Evolutionary conservation across 2,888 invertebrate genomes (phyloP), one percentile per base, ranked within the genome.

Genomic region (Oligia latruncula): DNA sequence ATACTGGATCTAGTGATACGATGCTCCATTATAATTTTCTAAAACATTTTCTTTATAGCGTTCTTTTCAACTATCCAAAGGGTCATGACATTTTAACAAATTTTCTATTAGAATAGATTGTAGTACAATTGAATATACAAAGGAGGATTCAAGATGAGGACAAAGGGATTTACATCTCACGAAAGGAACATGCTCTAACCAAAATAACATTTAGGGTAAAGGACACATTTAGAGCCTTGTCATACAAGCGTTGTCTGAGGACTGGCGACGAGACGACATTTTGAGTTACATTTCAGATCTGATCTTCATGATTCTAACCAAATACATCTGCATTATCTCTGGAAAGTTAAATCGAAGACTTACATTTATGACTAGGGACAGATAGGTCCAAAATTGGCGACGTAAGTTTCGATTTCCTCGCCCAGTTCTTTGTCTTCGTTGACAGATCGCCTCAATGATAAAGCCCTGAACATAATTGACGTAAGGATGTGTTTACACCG

Each of bases 401-500:
- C 52, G n/a, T 23, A 29, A 46, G 5, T 40, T 49, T 40, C 17
- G 3, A 29, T 52, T 73, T 60, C 20, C 23, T 74, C 13, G 29
- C 60, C 49, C 4, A 15, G 23, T 62, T 78, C 20, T 52, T 55
- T 35, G 23, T 40, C n/a, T 40, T 55, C 58, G 35, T n/a, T 49
- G 20, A 29, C 40, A 76, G 40, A 76, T 46, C 60, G 46, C 74
- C 80, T 68, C 1, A 66, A 76, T 62, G 77, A 65, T 65, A 75
- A 71, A 74, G 65, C 65, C 9, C 29, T 29, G 29, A 75, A 80
- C 43, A 71, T 81, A 77, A 84, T 84, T 77, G 72, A 77, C 70
- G 15, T 76, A 84, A 67, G 15, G 60, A 20, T 74, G 66, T 35
- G 75, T 74, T 85, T 95, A 96, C 77, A 96, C 96, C 1, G 96